Conservation (phyloP, 2,113 vertebrate species). For the Xenopus borealis region DNA sequence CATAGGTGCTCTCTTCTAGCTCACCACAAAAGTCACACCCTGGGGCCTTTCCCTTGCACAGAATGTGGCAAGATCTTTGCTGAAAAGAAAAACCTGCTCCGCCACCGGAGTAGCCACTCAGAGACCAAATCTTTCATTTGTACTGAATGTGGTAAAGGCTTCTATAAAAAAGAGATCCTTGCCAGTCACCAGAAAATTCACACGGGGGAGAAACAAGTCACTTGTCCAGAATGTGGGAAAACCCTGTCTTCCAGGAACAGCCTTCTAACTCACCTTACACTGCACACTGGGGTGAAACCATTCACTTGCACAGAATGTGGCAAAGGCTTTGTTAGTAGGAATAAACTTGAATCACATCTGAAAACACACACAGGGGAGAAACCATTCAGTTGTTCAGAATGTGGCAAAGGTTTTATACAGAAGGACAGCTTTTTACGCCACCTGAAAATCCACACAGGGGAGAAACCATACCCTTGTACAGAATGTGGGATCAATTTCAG, state of each 20-base stretch:
- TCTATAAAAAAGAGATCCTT: too few species aligned
- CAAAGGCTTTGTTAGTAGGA: not conserved
- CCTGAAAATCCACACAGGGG: not conserved
- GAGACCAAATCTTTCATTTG: not conserved
- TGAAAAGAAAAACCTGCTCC: not conserved
- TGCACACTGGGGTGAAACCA: conserved; percentile 8
- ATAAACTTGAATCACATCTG: not conserved
- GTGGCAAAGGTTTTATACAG: too few species aligned
- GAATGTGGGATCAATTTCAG: not conserved
- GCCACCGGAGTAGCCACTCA: not conserved
- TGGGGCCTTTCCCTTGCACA: not conserved
- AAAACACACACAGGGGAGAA: too few species aligned
- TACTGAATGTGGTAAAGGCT: not conserved
- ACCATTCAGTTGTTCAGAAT: too few species aligned
- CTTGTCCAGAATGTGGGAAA: conserved; percentile 41
- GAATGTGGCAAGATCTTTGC: not conserved
- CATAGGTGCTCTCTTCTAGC: not conserved
- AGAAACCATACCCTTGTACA: not conserved
- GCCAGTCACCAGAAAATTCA: too few species aligned
- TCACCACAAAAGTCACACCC: not conserved
- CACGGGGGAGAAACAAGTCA: too few species aligned
- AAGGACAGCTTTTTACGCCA: not conserved
- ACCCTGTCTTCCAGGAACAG: not conserved
- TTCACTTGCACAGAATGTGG: conserved; percentile 18
- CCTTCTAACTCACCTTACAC: conserved; percentile 1